Conservation (phyloP, 2,113 vertebrate genomes). For the Falcunculus frontatus region DNA sequence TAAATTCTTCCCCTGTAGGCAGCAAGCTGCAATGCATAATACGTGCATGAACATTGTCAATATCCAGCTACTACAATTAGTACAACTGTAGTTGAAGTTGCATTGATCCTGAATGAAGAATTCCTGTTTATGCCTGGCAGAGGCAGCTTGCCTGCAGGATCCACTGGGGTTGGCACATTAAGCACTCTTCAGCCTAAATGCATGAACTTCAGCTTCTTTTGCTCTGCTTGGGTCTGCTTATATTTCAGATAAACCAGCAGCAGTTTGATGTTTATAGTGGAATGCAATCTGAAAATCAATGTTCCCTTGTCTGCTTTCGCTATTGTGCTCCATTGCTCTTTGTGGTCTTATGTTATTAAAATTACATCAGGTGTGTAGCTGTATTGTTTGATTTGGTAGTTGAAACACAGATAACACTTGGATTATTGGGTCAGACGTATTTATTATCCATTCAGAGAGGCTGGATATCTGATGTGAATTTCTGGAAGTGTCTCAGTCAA, state of each 20-base stretch:
- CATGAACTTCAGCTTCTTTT: constrained; percentile 11
- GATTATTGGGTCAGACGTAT: constrained; percentile 54
- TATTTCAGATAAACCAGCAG: constrained; percentile 47
- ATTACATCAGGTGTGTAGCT: constrained; percentile 55
- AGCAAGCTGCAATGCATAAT: not conserved
- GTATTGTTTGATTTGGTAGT: constrained; percentile 47
- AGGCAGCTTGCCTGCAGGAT: not conserved
- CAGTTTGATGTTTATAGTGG: constrained; percentile 39
- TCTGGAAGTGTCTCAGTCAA: constrained; percentile 54
- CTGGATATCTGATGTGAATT: constrained; percentile 63
- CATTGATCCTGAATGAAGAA: constrained; percentile 20
- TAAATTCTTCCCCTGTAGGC: not conserved
- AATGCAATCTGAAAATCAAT: constrained; percentile 59
- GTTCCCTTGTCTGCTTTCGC: constrained; percentile 32
- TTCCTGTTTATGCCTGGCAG: not conserved
- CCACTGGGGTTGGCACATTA: not conserved
- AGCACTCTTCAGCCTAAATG: not conserved
- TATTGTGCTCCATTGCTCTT: constrained; percentile 54
- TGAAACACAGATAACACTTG: constrained; percentile 57
- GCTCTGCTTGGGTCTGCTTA: not conserved
- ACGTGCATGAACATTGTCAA: not conserved
- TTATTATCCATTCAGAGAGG: constrained; percentile 62
- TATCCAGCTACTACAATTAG: not conserved
- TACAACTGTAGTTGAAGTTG: not conserved
- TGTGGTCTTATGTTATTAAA: constrained; percentile 66